Conservation (phyloP, 92 coral and sea anemone genomes). For the Siderastrea radians region DNA sequence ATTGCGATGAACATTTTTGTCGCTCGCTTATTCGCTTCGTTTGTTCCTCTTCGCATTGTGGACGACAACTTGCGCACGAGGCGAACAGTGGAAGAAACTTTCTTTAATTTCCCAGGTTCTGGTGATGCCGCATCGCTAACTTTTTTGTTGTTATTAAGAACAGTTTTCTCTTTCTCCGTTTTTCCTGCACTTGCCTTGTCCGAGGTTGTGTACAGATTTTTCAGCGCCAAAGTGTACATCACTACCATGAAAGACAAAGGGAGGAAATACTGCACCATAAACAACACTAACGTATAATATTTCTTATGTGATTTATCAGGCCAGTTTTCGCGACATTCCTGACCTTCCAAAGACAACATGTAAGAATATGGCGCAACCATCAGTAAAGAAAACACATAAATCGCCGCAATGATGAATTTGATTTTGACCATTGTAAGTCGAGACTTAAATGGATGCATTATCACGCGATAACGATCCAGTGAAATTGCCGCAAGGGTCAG, state of each 20-base stretch:
- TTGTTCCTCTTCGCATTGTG: constrained; percentile 51
- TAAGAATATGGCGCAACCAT: constrained; percentile 84
- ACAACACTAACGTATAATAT: constrained; percentile 79
- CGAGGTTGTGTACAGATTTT: constrained; percentile 74
- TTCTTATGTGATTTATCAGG: constrained; percentile 64
- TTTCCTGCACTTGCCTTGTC: constrained; percentile 56
- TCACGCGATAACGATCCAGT: constrained; percentile 91
- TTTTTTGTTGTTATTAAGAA: neutral
- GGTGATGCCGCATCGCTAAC: neutral
- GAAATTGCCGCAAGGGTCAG: constrained; percentile 92
- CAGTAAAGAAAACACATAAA: constrained; percentile 71
- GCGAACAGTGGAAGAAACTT: constrained; percentile 30
- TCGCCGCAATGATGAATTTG: constrained; percentile 68
- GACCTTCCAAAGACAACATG: constrained; percentile 54
- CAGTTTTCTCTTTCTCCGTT: constrained; percentile 29
- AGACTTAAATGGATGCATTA: constrained; percentile 93
- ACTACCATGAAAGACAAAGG: constrained; percentile 84
- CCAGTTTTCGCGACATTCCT: constrained; percentile 83
- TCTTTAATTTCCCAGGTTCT: constrained; percentile 11
- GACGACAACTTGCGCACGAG: constrained; percentile 26
- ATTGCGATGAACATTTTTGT: constrained; percentile 95
- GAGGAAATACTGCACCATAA: constrained; percentile 80
- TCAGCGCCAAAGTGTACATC: constrained; percentile 86
- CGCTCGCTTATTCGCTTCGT: constrained; percentile 83
- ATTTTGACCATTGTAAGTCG: constrained; percentile 82